phyloP scores from a whole-genome alignment of 2,797 vertebrate genomes.

The Clamator glandarius region DNA sequence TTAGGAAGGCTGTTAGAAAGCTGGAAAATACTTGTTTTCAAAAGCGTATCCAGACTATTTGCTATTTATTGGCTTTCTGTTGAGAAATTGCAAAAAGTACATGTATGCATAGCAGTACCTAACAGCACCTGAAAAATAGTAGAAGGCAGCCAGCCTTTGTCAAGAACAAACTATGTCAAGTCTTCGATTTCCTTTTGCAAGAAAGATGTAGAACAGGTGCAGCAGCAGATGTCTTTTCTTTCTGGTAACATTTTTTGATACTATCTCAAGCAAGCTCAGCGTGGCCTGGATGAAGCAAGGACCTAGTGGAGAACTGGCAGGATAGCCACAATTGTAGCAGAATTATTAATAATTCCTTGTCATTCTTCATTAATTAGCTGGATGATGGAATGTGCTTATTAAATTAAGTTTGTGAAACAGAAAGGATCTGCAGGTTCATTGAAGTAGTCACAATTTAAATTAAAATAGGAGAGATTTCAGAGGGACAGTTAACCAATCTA shows the following conservation, averaged over 20 bases:
- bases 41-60: background rate
- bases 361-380: background rate
- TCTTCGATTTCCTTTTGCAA: background rate
- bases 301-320: background rate
- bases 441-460: background rate
- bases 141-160: background rate
- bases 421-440: background rate
- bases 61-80: background rate
- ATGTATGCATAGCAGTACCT: background rate
- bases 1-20: background rate
- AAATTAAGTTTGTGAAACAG: background rate
- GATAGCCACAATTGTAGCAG: background rate
- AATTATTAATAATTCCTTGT: background rate
- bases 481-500: no score
- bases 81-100: background rate
- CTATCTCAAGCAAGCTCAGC: background rate
- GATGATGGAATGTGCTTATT: background rate
- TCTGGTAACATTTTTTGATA: background rate
- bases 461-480: no score
- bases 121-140: background rate
- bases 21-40: background rate
- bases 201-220: background rate
- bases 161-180: background rate
- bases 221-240: background rate
- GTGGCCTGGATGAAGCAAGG: background rate